These are phyloP conservation scores for Spisula solida DNA, from an alignment of 2,888 invertebrate genomes.

Conservation along the genomic window DNA sequence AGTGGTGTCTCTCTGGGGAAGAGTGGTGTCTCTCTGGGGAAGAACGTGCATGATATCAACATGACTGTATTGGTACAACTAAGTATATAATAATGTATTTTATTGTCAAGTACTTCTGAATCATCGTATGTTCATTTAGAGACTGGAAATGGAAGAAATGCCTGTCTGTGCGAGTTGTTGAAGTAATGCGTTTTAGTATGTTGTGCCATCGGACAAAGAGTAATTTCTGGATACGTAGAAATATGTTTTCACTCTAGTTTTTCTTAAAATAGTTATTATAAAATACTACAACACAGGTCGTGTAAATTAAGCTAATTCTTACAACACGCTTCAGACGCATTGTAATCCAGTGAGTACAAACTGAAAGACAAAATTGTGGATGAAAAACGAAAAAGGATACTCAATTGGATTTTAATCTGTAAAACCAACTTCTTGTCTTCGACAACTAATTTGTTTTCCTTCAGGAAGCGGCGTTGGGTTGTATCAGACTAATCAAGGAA, in stretches of 20 bases:
- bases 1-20: too few species aligned
- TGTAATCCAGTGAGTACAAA: background rate
- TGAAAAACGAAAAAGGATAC: background rate
- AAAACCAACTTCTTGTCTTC: background rate
- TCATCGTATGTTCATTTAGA: too few species aligned
- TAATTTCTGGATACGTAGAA: background rate
- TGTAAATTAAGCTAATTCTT: background rate
- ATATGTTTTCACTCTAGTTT: background rate
- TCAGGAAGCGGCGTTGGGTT: conserved; percentile 95
- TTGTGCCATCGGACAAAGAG: too few species aligned
- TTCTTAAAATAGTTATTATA: background rate
- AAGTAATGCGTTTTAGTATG: too few species aligned
- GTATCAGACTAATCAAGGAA: conserved; percentile 94
- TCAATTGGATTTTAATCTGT: background rate
- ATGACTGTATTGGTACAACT: too few species aligned
- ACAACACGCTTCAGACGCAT: background rate
- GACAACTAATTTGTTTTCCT: conserved; percentile 34
- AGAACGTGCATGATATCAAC: too few species aligned
- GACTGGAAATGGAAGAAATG: too few species aligned
- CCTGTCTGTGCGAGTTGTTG: too few species aligned
- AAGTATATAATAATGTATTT: too few species aligned
- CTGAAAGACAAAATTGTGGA: background rate
- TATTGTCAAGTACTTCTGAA: too few species aligned
- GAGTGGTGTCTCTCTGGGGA: too few species aligned
- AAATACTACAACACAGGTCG: too few species aligned